phyloP scores from a whole-genome alignment of 2,113 vertebrate genomes.

The Tichodroma muraria region DNA sequence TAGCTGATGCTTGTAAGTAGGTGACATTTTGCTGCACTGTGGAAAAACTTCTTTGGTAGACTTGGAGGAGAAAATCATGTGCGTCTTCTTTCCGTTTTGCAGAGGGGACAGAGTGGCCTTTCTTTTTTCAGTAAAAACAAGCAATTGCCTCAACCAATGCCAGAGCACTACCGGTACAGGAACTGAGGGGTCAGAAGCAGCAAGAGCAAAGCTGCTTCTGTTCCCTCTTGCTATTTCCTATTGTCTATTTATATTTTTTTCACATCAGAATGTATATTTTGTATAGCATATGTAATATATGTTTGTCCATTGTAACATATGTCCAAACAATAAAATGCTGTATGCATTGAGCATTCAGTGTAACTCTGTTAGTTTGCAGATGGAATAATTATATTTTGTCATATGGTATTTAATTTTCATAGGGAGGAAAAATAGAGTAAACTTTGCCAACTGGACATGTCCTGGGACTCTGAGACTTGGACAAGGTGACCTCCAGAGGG shows the following conservation, averaged over 20 bases:
- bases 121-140: neutral
- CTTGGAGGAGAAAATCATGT: neutral
- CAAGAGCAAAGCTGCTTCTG: neutral
- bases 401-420: neutral
- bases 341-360: neutral
- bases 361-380: neutral
- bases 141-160: neutral
- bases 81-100: neutral
- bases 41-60: neutral
- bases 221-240: constrained; percentile 42
- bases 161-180: neutral
- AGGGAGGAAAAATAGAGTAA: neutral
- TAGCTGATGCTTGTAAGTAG: neutral
- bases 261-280: constrained; percentile 76
- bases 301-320: constrained; percentile 67
- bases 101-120: neutral
- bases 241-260: constrained; percentile 71
- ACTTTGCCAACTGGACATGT: neutral
- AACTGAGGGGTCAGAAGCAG: neutral
- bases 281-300: constrained; percentile 72
- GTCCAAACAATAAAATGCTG: constrained; percentile 68
- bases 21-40: neutral
- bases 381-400: neutral
- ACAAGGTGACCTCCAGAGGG: neutral
- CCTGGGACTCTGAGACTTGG: neutral